Base-by-base conservation (phyloP, 30 jellyfish, hydroid and myxozoan species). In the Pseudorhiza aurosa region DNA sequence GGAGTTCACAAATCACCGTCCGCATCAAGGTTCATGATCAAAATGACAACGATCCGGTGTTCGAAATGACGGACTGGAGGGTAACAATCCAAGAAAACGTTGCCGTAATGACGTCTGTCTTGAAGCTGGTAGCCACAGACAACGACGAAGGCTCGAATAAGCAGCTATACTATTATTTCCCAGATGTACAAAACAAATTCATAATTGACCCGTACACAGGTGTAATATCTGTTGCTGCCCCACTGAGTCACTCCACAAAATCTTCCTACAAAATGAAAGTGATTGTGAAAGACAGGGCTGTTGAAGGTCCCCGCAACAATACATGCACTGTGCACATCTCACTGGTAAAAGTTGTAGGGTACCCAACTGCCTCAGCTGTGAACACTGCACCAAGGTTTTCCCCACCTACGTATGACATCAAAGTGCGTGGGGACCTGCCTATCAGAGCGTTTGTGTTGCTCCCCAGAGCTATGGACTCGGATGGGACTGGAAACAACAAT, bases 31-130 rank as follows among this genome's bases (percentile, higher is more conserved):
- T 92, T 60, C 70, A 72, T 15, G 98, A 92, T 77, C 68, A 51
- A 46, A 92, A 92, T 53, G 98, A 92, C 87, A 72, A 92, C 68
- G 68, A 85, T 40, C 98, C 98, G 15, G 98, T 92, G 44, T 92
- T 92, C 53, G 78, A 77, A 30, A 27, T 77, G 64, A 58, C 89
- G 9, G 82, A 74, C 80, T 87, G 95, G 93, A 53, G 82, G 55
- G 90, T 85, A 27, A 92, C 95, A 10, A 62, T 92, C 63, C 96
- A 85, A 71, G 98, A 92, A 63, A 85, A 92, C 75, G 88, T 92
- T 14, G 63, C 87, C 53, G 65, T 92, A 9, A 58, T 74, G 84
- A 67, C 95, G 11, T 92, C 98, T 28, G 98, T 92, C n/a, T 28
- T 85, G 24, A 85, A 72, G 73, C 93, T 92, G 44, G 64, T 67